A percentile compares a stretch with the other conserved stretches of the same genome.
Conservation (phyloP, 2,797 vertebrate genomes). For the Ara ararauna region DNA sequence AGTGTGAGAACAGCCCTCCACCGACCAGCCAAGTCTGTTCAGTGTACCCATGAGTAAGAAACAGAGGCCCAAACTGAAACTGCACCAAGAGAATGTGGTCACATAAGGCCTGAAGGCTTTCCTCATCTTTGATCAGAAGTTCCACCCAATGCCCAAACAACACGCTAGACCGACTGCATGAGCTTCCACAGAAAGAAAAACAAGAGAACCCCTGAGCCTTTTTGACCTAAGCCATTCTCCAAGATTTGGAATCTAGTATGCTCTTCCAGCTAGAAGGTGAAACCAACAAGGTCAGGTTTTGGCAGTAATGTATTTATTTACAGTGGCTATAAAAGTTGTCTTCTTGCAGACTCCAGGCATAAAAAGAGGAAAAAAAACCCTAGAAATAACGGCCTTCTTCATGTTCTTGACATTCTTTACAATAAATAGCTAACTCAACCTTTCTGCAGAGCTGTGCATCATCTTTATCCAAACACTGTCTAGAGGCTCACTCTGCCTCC, state of each 20-base stretch:
- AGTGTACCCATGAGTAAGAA: background rate
- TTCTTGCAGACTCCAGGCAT: background rate
- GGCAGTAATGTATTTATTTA: background rate
- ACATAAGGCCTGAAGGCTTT: background rate
- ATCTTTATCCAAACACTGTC: background rate
- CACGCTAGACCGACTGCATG: accelerated
- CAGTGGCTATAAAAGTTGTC: background rate
- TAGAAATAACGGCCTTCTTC: background rate
- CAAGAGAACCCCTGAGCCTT: background rate
- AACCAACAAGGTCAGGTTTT: background rate
- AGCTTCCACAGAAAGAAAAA: background rate
- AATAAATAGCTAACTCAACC: background rate
- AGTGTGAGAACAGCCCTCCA: background rate
- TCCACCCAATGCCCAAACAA: background rate
- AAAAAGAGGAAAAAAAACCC: background rate
- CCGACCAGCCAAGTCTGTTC: background rate
- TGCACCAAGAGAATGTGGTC: background rate
- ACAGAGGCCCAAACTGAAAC: background rate
- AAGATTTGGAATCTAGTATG: background rate
- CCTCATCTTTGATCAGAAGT: background rate
- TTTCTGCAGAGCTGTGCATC: background rate
- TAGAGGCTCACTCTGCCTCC: background rate
- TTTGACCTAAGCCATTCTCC: background rate
- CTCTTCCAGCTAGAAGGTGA: background rate
- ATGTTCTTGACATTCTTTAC: background rate